Conservation (phyloP, 2,888 invertebrate species). For the Seira ritae region DNA sequence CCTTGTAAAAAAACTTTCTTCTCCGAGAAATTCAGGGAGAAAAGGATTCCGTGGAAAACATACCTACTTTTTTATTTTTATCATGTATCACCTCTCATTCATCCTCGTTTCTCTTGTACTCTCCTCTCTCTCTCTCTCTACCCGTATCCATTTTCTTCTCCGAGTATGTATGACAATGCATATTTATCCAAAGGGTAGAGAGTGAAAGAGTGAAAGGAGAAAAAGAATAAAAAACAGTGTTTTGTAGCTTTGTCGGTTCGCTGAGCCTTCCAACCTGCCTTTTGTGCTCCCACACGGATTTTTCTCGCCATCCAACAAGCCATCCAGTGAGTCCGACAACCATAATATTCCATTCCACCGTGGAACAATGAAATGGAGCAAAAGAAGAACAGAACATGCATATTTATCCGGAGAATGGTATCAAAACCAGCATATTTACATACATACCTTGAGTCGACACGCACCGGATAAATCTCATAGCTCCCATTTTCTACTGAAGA, state of each 20-base stretch:
- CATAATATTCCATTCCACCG: neutral
- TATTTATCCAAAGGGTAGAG: too few relatives aligned
- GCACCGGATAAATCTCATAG: neutral
- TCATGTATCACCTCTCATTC: constrained; percentile 7
- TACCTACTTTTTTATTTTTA: neutral
- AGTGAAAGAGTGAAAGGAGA: too few relatives aligned
- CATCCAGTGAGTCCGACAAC: too few relatives aligned
- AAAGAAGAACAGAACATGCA: neutral
- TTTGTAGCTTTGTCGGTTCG: too few relatives aligned
- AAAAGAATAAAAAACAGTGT: too few relatives aligned
- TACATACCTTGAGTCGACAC: neutral
- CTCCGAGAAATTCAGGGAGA: neutral
- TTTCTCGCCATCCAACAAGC: neutral
- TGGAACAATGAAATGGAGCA: constrained; percentile 3
- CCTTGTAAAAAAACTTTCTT: neutral
- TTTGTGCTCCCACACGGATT: constrained; percentile 8
- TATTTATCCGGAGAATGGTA: neutral
- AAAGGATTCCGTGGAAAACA: too few relatives aligned
- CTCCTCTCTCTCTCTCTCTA: neutral
- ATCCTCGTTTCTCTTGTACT: too few relatives aligned
- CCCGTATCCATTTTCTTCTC: neutral
- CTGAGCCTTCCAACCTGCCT: too few relatives aligned
- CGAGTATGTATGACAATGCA: neutral
- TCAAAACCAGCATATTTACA: neutral
- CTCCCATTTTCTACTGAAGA: neutral